Conservation (phyloP, 2,888 invertebrate genomes). For the Digitonthophagus gazella region DNA sequence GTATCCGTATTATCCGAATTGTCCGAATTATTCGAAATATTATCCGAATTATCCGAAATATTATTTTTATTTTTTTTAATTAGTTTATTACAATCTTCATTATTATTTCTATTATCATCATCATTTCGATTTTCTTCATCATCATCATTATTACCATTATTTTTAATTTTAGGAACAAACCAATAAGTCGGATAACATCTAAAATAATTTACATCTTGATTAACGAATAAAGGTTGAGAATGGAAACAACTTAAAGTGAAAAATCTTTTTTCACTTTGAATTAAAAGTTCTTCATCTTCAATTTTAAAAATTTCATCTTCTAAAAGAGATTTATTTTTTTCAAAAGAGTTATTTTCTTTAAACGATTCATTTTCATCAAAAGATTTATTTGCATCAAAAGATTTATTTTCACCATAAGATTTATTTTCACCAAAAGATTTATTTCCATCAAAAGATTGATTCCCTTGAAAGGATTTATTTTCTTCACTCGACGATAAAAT, state of each 20-base stretch:
- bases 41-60: neutral
- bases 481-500: neutral
- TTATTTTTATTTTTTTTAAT: neutral
- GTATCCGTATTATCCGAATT: no score
- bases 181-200: conserved; percentile 26
- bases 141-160: neutral
- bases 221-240: conserved; percentile 5
- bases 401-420: no score
- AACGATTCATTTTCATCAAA: no score
- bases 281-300: no score
- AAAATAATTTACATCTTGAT: neutral
- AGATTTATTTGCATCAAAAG: no score
- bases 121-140: neutral
- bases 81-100: neutral
- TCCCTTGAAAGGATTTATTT: neutral
- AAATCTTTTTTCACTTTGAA: neutral
- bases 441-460: no score
- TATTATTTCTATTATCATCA: neutral
- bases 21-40: no score
- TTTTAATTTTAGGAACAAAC: conserved; percentile 22
- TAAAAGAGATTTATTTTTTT: no score
- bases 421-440: no score
- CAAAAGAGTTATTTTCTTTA: no score
- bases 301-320: no score
- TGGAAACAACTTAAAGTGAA: conserved; percentile 20